phyloP scores from a whole-genome alignment of 2,888 invertebrate species.

The Boloria selene region DNA sequence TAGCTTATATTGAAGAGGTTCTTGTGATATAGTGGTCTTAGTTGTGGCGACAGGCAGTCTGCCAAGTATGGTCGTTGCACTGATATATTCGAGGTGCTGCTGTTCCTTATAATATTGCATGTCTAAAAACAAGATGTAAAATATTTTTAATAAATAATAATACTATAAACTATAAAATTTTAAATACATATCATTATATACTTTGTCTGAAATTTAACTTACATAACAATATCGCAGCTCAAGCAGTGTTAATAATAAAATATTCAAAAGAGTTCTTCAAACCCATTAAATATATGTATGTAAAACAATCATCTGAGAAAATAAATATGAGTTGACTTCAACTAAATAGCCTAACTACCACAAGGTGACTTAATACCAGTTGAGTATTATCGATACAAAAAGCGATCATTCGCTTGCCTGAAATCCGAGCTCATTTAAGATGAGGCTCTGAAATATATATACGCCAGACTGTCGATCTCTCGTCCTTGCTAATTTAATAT shows the following conservation, averaged over 20 bases:
- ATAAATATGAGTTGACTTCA: too few species aligned
- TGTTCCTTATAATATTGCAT: slow-evolving; percentile 11
- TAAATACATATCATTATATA: too few species aligned
- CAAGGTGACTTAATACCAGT: too few species aligned
- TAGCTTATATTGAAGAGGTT: slow-evolving; percentile 8
- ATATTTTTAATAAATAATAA: neutral
- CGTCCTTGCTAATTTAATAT: slow-evolving; percentile 41
- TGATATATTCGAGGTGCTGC: slow-evolving; percentile 16
- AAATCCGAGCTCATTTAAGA: slow-evolving; percentile 26
- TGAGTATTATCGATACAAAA: slow-evolving; percentile 1
- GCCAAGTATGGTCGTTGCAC: slow-evolving; percentile 32
- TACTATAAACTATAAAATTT: neutral
- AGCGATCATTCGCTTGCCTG: neutral
- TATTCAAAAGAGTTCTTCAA: too few species aligned
- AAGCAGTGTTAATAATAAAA: neutral
- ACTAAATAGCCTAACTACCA: too few species aligned
- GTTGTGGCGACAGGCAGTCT: slow-evolving; percentile 35
- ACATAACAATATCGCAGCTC: neutral
- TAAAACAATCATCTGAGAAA: too few species aligned
- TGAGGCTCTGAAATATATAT: slow-evolving; percentile 38
- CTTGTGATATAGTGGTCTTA: slow-evolving; percentile 16
- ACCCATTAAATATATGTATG: too few species aligned
- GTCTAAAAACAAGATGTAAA: neutral
- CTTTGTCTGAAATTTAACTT: neutral
- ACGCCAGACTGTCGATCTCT: slow-evolving; percentile 31